phyloP scores from a whole-genome alignment of 2,797 vertebrate species.

The Gallinago stenura region DNA sequence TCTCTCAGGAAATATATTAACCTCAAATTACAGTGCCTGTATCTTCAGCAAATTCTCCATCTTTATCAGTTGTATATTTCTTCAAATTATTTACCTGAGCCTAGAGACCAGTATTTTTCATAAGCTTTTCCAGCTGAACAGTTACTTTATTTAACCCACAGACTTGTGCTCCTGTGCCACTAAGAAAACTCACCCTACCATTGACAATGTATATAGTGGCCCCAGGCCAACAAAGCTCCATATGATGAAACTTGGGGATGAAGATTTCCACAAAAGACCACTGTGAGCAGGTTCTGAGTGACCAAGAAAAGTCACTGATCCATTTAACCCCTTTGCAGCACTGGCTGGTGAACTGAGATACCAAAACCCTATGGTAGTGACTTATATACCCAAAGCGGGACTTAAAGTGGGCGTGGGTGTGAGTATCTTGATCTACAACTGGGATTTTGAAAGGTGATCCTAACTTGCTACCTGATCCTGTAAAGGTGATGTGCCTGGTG shows the following conservation, averaged over 20 bases:
- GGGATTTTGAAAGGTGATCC: neutral
- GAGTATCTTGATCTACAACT: neutral
- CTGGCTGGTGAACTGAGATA: neutral
- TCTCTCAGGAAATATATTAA: conserved; percentile 10
- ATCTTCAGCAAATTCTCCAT: neutral
- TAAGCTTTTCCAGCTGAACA: neutral
- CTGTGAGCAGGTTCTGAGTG: neutral
- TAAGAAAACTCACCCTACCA: neutral
- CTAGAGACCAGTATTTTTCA: neutral
- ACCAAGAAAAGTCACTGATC: neutral
- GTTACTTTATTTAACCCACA: neutral
- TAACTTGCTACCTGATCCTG: neutral
- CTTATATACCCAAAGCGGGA: neutral
- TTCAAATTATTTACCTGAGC: conserved; percentile 32
- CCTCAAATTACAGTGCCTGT: conserved; percentile 10
- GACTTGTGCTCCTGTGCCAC: neutral
- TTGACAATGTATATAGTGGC: neutral
- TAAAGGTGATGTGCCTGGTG: neutral
- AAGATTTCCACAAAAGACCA: neutral
- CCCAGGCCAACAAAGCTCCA: neutral
- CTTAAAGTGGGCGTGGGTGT: neutral
- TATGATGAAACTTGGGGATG: neutral
- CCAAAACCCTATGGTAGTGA: neutral
- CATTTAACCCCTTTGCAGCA: neutral
- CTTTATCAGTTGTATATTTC: conserved; percentile 3